phyloP scores from a whole-genome alignment of 2,113 vertebrate genomes.

The Ranitomeya imitator region DNA sequence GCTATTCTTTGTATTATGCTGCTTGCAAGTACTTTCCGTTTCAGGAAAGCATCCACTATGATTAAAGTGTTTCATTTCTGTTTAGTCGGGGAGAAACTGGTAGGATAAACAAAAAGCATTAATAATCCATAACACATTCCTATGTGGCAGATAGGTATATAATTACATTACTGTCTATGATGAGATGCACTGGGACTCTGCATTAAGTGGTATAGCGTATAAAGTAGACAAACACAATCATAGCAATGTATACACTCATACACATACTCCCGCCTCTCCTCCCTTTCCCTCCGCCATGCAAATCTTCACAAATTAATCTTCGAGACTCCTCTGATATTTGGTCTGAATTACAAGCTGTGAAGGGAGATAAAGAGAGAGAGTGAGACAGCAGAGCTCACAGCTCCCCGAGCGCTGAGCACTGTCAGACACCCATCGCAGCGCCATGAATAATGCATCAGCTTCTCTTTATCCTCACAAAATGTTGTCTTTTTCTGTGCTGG shows the following conservation, averaged over 20 bases:
- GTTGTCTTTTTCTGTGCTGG: slow-evolving; percentile 50
- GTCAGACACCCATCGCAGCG: slow-evolving; percentile 54
- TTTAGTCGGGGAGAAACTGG: not conserved
- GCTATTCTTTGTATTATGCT: no score
- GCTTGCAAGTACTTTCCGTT: no score
- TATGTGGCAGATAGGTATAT: not conserved
- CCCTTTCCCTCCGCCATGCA: slow-evolving; percentile 63
- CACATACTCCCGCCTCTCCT: slow-evolving; percentile 12
- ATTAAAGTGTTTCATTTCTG: not conserved
- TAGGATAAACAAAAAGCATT: not conserved
- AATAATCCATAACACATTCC: not conserved
- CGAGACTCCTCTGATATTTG: slow-evolving; percentile 70
- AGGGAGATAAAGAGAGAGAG: slow-evolving; percentile 67
- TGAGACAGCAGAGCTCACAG: slow-evolving; percentile 59
- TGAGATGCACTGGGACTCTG: not conserved
- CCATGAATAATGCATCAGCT: slow-evolving; percentile 71
- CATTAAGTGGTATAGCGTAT: slow-evolving; percentile 6
- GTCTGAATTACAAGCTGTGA: slow-evolving; percentile 74
- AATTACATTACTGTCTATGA: not conserved
- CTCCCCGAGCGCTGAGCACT: slow-evolving; percentile 53
- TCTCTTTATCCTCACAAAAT: slow-evolving; percentile 32
- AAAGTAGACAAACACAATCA: slow-evolving; percentile 31
- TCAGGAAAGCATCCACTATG: no score
- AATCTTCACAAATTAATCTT: slow-evolving; percentile 73
- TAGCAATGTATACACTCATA: slow-evolving; percentile 36